Percentiles rank a stretch among this genome's conserved stretches.
These are phyloP conservation scores for Dione vanillae DNA, from an alignment of 2,888 invertebrate species.

Conservation along the genomic window DNA sequence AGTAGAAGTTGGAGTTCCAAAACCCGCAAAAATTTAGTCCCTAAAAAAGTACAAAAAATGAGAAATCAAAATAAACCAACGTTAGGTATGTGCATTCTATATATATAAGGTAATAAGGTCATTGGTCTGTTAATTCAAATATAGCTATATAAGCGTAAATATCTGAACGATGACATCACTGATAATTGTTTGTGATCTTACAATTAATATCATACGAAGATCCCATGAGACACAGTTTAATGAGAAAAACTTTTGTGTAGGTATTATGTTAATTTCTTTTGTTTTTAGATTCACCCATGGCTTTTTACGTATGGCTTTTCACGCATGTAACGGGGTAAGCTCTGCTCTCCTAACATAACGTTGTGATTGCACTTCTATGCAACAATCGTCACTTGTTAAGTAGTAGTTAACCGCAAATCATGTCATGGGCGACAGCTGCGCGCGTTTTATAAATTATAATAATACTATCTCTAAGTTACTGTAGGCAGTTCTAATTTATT, in stretches of 20 bases:
- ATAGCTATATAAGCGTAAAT: background rate
- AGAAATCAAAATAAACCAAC: too few species aligned
- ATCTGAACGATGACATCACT: background rate
- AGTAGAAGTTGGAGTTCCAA: too few species aligned
- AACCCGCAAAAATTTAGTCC: too few species aligned
- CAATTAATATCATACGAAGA: background rate
- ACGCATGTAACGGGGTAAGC: too few species aligned
- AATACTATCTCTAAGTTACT: too few species aligned
- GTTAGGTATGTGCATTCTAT: too few species aligned
- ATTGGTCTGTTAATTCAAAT: background rate
- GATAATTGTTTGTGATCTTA: slow-evolving; percentile 2
- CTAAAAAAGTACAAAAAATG: too few species aligned
- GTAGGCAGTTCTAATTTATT: too few species aligned
- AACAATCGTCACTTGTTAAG: background rate
- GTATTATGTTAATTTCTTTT: background rate
- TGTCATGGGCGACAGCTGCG: slow-evolving; percentile 16
- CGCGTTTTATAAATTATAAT: background rate
- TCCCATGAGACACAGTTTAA: background rate
- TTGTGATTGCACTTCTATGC: background rate
- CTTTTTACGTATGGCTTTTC: too few species aligned
- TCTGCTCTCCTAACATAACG: too few species aligned
- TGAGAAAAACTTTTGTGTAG: background rate
- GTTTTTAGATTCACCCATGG: too few species aligned
- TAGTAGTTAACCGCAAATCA: background rate
- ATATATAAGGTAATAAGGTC: background rate